Base-by-base conservation (phyloP, 2,888 invertebrate genomes). In the Mactromeris polynyma region DNA sequence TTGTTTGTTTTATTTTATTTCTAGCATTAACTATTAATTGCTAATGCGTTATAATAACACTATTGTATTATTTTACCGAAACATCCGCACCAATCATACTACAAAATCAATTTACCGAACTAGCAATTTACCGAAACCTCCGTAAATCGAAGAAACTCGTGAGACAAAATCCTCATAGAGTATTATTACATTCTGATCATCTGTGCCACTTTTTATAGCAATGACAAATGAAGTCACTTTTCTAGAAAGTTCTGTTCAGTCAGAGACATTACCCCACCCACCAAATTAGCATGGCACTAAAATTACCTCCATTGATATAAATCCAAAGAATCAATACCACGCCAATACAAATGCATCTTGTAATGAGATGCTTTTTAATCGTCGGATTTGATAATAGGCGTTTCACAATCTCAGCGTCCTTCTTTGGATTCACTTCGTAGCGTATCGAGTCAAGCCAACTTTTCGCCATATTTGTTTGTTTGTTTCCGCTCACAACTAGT, bases 301-400 rank as follows among this genome's bases (percentile, higher is more conserved):
- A 73, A 83, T 38, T 85, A 92, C 92, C 92, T 90, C 92, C 92
- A n/a, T 92, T 92, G 69, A 92, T 77, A 69, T 92, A 92, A 0
- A 92, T 83, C 92, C 92, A 92, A 17, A 92, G 73, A 3, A 92
- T 42, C n/a, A 92, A 46, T 33, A 86, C 58, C 21, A 90, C 78
- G 38, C 86, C 88, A 36, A 92, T 17, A 51, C 90, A 90, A n/a
- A 73, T 14, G n/a, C 77, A 36, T 64, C 92, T 81, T 54, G 81
- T 83, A 1, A 84, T 36, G 1, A 89, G 3, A 64, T 90, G 87
- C 58, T 90, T 86, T 82, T 83, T 88, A n/a, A 92, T 78, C 21
- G 83, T 54, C 0, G 85, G 87, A 38, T 87, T 85, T 3, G 69
- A 46, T 26, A 88, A 69, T 31, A 90, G 33, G 1, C 69, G 83